A percentile compares a stretch with the other conserved stretches of the same genome.
Evolutionary conservation across 1,140 invertebrate genomes (phyloP).

Genomic region (Dinothrombium tinctorium): DNA sequence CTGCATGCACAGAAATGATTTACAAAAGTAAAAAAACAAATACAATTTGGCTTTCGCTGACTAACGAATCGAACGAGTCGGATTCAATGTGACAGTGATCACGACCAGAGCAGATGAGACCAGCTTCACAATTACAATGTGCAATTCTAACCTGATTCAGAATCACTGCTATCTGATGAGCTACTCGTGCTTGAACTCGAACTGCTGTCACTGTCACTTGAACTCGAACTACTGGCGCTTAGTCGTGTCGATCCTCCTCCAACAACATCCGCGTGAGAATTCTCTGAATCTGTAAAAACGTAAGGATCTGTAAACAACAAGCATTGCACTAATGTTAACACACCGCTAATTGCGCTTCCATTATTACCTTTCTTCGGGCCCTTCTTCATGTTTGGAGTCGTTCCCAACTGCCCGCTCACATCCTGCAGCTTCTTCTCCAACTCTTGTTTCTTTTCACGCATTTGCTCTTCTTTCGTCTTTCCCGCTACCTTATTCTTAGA

Average conservation of each 20-base stretch:
- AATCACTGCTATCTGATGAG: constrained; percentile 32
- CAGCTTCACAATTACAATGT: too few species aligned
- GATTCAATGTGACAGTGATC: too few species aligned
- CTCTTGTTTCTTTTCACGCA: constrained; percentile 82
- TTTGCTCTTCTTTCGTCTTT: constrained; percentile 82
- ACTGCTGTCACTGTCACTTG: constrained; percentile 30
- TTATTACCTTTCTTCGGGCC: constrained; percentile 14
- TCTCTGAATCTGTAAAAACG: constrained; percentile 18
- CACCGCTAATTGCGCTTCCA: background rate
- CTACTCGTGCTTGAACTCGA: constrained; percentile 23
- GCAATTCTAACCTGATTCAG: constrained; percentile 28
- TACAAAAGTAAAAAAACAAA: background rate
- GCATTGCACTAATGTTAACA: constrained; percentile 17
- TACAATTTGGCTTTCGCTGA: background rate
- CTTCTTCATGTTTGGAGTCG: constrained; percentile 36
- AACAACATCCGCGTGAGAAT: constrained; percentile 20
- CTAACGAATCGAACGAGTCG: background rate
- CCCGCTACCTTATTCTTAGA: constrained; percentile 28
- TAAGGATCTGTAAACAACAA: constrained; percentile 12
- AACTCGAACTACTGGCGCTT: constrained; percentile 28
- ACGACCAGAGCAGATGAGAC: too few species aligned
- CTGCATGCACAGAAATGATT: too few species aligned
- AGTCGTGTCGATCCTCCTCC: constrained; percentile 35
- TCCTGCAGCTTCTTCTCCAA: constrained; percentile 76
- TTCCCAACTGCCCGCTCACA: constrained; percentile 61